Percentiles rank a stretch among this genome's conserved stretches.
phyloP scores from a whole-genome alignment of 2,888 invertebrate genomes.

The Allolobophora icterica region DNA sequence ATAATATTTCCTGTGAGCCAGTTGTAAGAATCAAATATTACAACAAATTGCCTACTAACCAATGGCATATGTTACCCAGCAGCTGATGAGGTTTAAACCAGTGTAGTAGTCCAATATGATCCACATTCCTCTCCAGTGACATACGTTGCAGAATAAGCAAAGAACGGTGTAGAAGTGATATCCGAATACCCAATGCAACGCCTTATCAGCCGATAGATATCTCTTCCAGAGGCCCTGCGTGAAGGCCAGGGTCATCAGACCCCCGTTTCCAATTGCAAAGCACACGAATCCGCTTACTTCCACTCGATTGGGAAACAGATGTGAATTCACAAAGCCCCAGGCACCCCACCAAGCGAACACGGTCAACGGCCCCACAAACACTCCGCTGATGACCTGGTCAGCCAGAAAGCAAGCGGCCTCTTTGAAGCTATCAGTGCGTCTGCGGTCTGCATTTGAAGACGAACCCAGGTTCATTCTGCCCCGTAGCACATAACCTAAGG shows the following conservation, averaged over 20 bases:
- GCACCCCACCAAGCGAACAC: constrained; percentile 35
- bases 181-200: constrained; percentile 33
- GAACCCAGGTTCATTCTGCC: too few relatives aligned
- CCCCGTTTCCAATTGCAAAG: constrained; percentile 36
- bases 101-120: constrained; percentile 37
- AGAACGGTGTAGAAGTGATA: constrained; percentile 35
- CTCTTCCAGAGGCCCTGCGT: constrained; percentile 30
- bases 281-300: constrained; percentile 29
- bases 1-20: too few relatives aligned
- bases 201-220: constrained; percentile 20
- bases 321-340: constrained; percentile 28
- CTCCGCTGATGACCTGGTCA: constrained; percentile 36
- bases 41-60: neutral
- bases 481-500: too few relatives aligned
- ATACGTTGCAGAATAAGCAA: constrained; percentile 33
- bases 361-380: constrained; percentile 37
- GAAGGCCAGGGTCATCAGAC: constrained; percentile 26
- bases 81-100: neutral
- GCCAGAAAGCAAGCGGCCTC: constrained; percentile 19
- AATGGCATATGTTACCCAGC: constrained; percentile 31
- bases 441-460: too few relatives aligned
- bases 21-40: too few relatives aligned
- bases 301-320: constrained; percentile 24
- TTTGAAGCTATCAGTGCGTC: neutral
- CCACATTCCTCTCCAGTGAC: constrained; percentile 39